These are phyloP conservation scores for Cricetomys ansorgei DNA, from an alignment of 2,113 vertebrate genomes.

Conservation along the genomic window DNA sequence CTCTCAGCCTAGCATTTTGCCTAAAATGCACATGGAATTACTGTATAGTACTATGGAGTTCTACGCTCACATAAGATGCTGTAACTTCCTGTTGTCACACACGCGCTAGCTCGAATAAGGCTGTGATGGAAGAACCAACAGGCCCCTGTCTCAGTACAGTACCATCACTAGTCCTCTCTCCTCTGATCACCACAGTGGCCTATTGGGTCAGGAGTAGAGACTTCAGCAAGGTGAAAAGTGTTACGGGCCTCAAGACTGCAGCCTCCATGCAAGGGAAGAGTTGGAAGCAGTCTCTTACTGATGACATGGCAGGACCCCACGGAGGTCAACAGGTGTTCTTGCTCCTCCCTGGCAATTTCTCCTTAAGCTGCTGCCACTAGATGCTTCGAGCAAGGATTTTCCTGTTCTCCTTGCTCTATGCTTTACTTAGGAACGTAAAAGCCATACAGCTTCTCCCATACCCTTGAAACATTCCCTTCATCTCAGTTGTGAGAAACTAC, in stretches of 20 bases:
- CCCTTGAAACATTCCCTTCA: neutral
- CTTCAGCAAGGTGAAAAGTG: neutral
- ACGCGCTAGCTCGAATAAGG: neutral
- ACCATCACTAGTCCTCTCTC: too few species aligned
- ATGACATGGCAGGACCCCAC: too few species aligned
- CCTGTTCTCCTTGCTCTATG: neutral
- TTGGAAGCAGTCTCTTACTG: neutral
- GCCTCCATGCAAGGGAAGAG: neutral
- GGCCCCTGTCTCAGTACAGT: neutral
- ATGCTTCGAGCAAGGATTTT: slow-evolving; percentile 7
- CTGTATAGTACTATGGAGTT: neutral
- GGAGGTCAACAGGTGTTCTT: neutral
- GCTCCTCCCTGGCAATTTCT: neutral
- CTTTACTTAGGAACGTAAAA: neutral
- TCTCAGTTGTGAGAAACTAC: neutral
- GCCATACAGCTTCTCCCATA: neutral
- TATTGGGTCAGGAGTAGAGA: neutral
- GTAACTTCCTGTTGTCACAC: neutral
- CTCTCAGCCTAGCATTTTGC: neutral
- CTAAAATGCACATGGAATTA: neutral
- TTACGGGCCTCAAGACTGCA: neutral
- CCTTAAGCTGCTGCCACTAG: neutral
- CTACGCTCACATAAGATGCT: neutral
- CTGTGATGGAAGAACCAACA: neutral
- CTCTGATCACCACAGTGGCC: neutral